A percentile compares a stretch with the other conserved stretches of the same genome.
phyloP scores from a whole-genome alignment of 2,797 vertebrate species.

The Amphiprion clarkii region DNA sequence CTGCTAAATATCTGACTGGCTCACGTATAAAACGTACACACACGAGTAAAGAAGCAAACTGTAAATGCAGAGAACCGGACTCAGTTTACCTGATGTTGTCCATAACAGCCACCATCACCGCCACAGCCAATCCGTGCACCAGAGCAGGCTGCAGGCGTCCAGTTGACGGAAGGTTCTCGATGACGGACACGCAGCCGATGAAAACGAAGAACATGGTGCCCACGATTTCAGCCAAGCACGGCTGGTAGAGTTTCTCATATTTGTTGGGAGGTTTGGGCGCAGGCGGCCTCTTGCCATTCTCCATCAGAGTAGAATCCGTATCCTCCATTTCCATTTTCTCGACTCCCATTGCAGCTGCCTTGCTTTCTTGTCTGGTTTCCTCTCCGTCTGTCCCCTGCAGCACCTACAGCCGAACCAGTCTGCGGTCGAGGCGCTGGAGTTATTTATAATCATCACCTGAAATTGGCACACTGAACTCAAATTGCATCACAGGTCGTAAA shows the following conservation, averaged over 20 bases:
- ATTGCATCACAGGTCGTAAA: constrained; percentile 58
- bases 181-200: constrained; percentile 89
- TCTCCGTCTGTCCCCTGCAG: not conserved
- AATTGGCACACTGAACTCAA: not conserved
- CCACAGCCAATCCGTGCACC: constrained; percentile 90
- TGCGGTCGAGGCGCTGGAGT: not conserved
- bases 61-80: no score
- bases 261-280: constrained; percentile 43
- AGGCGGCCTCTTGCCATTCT: constrained; percentile 27
- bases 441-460: constrained; percentile 34
- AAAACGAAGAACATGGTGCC: constrained; percentile 91
- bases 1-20: no score
- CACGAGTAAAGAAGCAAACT: no score
- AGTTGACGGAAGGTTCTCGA: constrained; percentile 76
- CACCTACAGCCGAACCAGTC: not conserved
- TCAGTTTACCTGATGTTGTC: constrained; percentile 89
- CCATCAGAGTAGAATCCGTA: constrained; percentile 49
- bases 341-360: constrained; percentile 46
- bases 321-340: constrained; percentile 78
- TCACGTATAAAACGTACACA: no score
- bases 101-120: constrained; percentile 83
- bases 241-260: constrained; percentile 86
- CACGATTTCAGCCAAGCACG: constrained; percentile 90
- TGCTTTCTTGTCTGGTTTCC: not conserved
- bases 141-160: constrained; percentile 91